Conservation (phyloP, 2,113 vertebrate genomes). For the Corythornis cristatus region DNA sequence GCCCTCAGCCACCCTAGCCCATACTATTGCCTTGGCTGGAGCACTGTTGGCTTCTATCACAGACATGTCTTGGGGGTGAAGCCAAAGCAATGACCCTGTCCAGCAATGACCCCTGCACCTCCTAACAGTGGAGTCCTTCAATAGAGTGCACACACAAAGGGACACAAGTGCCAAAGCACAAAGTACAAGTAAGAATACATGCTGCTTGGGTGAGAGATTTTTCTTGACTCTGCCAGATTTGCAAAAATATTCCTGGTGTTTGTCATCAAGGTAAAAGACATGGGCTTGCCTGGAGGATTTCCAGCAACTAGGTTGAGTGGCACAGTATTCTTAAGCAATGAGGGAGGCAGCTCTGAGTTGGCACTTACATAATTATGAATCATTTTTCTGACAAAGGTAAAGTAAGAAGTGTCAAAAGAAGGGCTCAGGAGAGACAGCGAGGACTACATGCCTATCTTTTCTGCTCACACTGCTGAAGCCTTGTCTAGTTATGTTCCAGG, state of each 20-base stretch:
- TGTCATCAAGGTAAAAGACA: neutral
- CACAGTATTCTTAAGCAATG: neutral
- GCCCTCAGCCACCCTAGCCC: neutral
- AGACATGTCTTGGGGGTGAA: rapidly evolving
- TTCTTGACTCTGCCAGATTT: neutral
- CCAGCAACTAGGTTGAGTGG: neutral
- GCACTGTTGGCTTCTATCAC: neutral
- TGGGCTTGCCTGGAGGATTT: neutral
- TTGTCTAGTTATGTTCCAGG: neutral
- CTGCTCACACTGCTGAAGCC: neutral
- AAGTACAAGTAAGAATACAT: neutral
- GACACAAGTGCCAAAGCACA: neutral
- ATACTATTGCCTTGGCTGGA: neutral
- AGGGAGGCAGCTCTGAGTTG: neutral
- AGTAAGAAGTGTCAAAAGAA: neutral
- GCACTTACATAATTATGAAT: neutral
- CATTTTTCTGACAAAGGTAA: neutral
- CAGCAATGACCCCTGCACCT: neutral
- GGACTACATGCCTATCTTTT: neutral
- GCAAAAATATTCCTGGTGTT: neutral
- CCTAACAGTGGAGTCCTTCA: neutral
- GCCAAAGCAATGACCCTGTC: neutral
- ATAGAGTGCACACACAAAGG: neutral
- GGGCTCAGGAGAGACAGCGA: neutral
- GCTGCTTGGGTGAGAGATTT: neutral